Percentiles rank a stretch among this genome's conserved stretches.
Conservation (phyloP, 1,140 invertebrate species). For the Gryllus bimaculatus region DNA sequence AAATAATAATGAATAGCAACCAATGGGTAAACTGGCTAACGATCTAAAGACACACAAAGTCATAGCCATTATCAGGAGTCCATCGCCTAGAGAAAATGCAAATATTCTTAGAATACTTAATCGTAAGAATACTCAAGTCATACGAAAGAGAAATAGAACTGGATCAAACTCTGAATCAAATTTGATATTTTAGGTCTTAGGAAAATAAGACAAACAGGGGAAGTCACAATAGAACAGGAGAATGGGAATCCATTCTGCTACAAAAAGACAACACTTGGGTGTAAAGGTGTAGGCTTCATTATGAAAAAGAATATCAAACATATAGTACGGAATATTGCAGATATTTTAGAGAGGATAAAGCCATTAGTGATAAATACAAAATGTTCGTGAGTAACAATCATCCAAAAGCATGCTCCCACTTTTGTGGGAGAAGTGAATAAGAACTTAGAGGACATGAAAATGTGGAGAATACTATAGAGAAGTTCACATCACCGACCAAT, state of each 20-base stretch:
- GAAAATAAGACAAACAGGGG: conserved; percentile 6
- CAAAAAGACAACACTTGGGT: neutral
- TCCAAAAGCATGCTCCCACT: conserved; percentile 2
- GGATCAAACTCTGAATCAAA: conserved; percentile 7
- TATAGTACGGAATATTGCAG: neutral
- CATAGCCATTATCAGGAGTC: no score
- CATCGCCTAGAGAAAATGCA: no score
- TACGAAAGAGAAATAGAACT: conserved; percentile 6
- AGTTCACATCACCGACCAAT: neutral
- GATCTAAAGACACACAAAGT: no score
- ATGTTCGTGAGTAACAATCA: neutral
- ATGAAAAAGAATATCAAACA: conserved; percentile 1
- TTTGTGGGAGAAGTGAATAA: neutral
- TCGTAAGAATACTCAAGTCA: neutral
- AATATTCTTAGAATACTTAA: no score
- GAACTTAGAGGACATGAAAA: neutral
- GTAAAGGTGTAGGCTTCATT: neutral
- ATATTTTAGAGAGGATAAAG: neutral
- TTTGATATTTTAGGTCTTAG: conserved; percentile 6
- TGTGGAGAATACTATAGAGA: neutral
- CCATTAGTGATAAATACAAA: neutral
- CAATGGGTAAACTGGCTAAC: no score
- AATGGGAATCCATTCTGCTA: neutral
- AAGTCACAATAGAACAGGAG: neutral
- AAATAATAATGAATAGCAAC: no score